These are phyloP conservation scores for Epizoanthus scotinus DNA, from an alignment of 92 coral and sea anemone species.

Conservation along the genomic window DNA sequence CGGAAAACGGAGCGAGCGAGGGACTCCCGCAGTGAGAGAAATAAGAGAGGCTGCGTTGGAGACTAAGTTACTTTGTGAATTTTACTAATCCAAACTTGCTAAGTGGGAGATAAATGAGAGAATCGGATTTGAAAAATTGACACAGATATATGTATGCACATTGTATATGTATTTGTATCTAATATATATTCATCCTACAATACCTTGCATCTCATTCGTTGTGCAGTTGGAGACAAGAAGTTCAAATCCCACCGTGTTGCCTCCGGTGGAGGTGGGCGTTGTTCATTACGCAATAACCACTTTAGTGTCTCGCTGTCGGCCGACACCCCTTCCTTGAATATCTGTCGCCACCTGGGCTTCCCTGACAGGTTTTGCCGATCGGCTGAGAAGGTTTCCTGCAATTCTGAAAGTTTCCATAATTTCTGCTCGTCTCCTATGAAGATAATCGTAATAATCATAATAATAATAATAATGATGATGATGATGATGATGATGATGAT, in stretches of 20 bases:
- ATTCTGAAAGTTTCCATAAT: neutral
- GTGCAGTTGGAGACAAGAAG: constrained; percentile 19
- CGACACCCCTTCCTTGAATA: constrained; percentile 15
- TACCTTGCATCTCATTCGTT: constrained; percentile 26
- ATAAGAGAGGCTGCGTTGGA: too few species aligned
- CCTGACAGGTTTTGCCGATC: neutral
- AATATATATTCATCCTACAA: neutral
- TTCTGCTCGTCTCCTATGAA: neutral
- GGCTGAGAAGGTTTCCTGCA: neutral
- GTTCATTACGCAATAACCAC: neutral
- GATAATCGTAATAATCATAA: too few species aligned
- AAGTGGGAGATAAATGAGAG: too few species aligned
- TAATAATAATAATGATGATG: too few species aligned
- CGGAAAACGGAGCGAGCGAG: too few species aligned
- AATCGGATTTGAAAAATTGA: too few species aligned
- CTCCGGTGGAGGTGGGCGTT: constrained; percentile 1
- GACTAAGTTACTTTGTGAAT: too few species aligned
- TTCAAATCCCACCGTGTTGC: constrained; percentile 12
- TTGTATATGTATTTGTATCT: too few species aligned
- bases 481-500: too few species aligned
- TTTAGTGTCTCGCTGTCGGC: neutral
- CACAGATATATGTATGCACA: too few species aligned
- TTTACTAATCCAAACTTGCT: too few species aligned
- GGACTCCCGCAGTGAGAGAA: too few species aligned
- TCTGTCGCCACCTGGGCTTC: neutral